These are phyloP conservation scores for Diadromus collaris DNA, from an alignment of 2,888 invertebrate species.

Conservation along the genomic window DNA sequence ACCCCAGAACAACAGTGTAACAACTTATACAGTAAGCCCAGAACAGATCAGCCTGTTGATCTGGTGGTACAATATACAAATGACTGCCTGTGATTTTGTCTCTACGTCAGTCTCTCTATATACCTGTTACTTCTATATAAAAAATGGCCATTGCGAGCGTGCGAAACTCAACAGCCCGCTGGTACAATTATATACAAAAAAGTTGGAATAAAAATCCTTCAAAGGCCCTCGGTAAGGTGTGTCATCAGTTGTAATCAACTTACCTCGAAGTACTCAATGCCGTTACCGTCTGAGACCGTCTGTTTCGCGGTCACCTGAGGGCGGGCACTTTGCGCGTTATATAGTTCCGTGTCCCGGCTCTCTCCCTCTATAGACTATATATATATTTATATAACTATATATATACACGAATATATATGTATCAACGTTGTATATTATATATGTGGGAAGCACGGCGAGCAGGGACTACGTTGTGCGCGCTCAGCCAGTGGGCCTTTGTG, in stretches of 20 bases:
- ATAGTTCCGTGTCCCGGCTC: conserved; percentile 63
- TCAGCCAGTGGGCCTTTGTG: conserved; percentile 72
- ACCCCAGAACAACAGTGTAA: no score
- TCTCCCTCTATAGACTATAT: conserved; percentile 19
- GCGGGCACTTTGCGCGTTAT: conserved; percentile 67
- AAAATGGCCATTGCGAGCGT: not conserved
- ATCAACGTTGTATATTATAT: conserved; percentile 6
- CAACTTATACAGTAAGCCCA: no score
- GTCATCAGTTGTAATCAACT: conserved; percentile 55
- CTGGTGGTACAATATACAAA: no score
- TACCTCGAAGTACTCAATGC: conserved; percentile 59
- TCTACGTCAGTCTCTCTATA: not conserved
- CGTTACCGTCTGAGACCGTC: conserved; percentile 58
- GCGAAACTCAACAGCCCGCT: no score
- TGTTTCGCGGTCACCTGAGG: conserved; percentile 60
- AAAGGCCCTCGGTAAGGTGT: conserved; percentile 5
- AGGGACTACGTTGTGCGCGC: conserved; percentile 55
- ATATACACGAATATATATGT: not conserved
- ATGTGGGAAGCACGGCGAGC: conserved; percentile 19
- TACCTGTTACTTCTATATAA: not conserved
- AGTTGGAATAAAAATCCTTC: not conserved
- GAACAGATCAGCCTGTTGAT: no score
- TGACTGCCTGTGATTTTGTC: not conserved
- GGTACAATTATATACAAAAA: conserved; percentile 5
- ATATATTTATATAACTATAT: conserved; percentile 31